Evolutionary conservation across 2,888 invertebrate species (phyloP).

Genomic region (Chrysomela aeneicollis): DNA sequence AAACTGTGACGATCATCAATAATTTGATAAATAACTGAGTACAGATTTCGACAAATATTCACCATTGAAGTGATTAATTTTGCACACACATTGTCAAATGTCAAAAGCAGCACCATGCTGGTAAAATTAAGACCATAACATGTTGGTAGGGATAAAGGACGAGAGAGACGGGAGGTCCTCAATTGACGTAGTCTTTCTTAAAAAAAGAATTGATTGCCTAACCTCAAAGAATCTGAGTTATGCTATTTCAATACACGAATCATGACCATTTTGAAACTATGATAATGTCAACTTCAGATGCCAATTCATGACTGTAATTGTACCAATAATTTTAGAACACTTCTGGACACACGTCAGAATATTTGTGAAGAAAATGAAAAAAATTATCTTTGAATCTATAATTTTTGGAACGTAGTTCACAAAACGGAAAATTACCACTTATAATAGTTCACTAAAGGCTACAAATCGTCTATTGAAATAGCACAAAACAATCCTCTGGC

Average conservation of each 20-base stretch:
- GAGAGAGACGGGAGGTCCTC: constrained; percentile 56
- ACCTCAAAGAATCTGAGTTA: constrained; percentile 33
- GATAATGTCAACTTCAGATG: not conserved
- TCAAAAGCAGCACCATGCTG: constrained; percentile 62
- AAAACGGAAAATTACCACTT: too few species aligned
- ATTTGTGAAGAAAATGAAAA: too few species aligned
- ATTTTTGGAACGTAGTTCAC: too few species aligned
- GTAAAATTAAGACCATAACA: constrained; percentile 57
- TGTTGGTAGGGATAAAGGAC: constrained; percentile 50
- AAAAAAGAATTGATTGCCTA: constrained; percentile 48
- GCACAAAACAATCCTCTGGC: constrained; percentile 13
- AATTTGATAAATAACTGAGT: constrained; percentile 26
- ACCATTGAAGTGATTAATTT: constrained; percentile 41
- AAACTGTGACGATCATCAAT: not conserved
- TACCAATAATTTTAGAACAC: not conserved
- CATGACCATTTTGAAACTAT: not conserved
- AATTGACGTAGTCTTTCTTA: constrained; percentile 54
- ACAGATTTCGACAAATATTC: constrained; percentile 31
- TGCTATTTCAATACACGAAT: constrained; percentile 24
- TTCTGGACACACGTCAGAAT: too few species aligned
- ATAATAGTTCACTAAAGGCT: not conserved
- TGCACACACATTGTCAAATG: constrained; percentile 59
- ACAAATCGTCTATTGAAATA: constrained; percentile 4
- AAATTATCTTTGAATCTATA: too few species aligned
- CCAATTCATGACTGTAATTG: too few species aligned